phyloP scores from a whole-genome alignment of 2,113 vertebrate genomes.

The Microtus montanus region DNA sequence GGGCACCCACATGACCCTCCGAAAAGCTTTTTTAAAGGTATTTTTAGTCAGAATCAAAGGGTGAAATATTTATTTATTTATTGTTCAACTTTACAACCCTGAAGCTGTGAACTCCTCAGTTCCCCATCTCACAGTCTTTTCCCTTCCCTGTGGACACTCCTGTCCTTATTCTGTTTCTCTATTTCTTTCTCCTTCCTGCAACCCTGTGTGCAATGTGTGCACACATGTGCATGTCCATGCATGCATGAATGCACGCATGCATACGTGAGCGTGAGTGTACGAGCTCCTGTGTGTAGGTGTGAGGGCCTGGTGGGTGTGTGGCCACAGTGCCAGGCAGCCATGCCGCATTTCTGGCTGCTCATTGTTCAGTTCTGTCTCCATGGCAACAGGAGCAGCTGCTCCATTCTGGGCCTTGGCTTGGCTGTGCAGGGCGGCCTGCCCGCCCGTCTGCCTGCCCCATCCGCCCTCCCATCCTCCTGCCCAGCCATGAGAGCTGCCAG shows the following conservation, averaged over 20 bases:
- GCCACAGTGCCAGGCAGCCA: constrained; percentile 75
- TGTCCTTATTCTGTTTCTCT: neutral
- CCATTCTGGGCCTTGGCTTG: constrained; percentile 89
- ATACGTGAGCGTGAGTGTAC: neutral
- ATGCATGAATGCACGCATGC: neutral
- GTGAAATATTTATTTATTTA: neutral
- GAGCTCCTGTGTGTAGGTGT: neutral
- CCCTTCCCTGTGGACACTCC: neutral
- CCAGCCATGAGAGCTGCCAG: constrained; percentile 88
- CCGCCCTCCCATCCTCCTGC: constrained; percentile 84
- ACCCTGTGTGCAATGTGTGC: neutral
- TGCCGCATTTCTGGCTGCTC: constrained; percentile 84
- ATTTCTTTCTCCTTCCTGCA: neutral
- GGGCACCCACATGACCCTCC: constrained; percentile 5
- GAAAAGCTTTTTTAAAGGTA: neutral
- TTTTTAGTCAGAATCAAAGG: constrained; percentile 55
- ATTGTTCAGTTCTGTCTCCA: constrained; percentile 92
- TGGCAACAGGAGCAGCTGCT: constrained; percentile 96
- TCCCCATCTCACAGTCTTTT: neutral
- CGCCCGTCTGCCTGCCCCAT: constrained; percentile 84
- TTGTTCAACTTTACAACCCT: neutral
- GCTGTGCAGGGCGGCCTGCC: constrained; percentile 84
- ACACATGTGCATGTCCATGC: neutral
- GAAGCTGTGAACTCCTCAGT: neutral
- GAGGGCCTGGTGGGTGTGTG: neutral